Evolutionary conservation across 2,113 vertebrate genomes (phyloP), one percentile per base, ranked within the genome.

Genomic region (Scalopus aquaticus): DNA sequence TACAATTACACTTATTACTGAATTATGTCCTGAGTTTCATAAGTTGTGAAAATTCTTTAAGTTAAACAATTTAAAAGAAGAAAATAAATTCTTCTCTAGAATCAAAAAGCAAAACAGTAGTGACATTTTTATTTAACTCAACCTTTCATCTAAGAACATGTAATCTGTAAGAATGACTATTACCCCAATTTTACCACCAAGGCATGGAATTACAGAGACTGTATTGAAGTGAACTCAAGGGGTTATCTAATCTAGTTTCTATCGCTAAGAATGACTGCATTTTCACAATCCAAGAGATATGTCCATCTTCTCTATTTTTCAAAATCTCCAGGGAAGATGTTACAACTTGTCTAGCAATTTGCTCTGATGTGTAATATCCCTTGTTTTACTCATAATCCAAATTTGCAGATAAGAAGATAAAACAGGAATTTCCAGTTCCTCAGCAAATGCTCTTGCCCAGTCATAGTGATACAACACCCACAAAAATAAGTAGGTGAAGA

Each of bases 61-160:
- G 89, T 56, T 69, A 4, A 81, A 56, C 51, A 92, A 95, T 86
- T 56, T 73, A 4, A 81, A 56, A 85, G 24, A 73, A 87, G n/a
- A 82, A 70, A 93, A 82, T 90, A 90, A 87, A 70, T 81, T 93
- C 12, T 26, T 85, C 51, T 81, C 60, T 88, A 37, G 3, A 62
- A 13, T 74, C 73, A 93, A 96, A 80, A 85, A 91, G 39, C 37
- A 94, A 94, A 93, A 42, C 1, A 90, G 35, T 42, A 65, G 46
- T 85, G 56, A 92, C 72, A 94, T 69, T 94, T 96, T 93, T 86
- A 70, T 78, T 70, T 89, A 90, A 96, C 42, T 74, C 32, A 90
- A 92, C 65, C 65, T 92, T 87, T 84, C 83, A 94, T 69, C 80
- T 93, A 92, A 88, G 87, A 91, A 81, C 77, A 88, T 85, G 32